Conservation (phyloP, 2,113 vertebrate genomes). For the Bubo bubo region DNA sequence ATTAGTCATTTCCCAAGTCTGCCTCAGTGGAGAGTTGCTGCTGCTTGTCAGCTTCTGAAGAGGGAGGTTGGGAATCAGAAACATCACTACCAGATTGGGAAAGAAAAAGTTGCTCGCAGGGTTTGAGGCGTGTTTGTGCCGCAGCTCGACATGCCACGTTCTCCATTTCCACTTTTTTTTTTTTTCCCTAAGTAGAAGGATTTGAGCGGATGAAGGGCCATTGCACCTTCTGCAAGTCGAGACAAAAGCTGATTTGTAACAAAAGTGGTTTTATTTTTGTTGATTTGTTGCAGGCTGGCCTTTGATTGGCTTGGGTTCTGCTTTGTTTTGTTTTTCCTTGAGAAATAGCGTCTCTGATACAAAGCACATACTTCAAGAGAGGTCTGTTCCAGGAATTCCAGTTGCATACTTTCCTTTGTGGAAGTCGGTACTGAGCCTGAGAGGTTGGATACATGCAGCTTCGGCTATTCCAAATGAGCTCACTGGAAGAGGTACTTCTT, state of each 20-base stretch:
- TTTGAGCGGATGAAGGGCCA: background rate
- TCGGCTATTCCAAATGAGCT: background rate
- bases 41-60: background rate
- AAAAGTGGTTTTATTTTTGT: background rate
- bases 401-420: constrained; percentile 3
- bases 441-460: background rate
- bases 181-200: background rate
- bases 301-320: background rate
- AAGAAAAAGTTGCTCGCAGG: background rate
- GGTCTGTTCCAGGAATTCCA: constrained; percentile 34
- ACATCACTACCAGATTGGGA: background rate
- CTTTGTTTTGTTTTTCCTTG: background rate
- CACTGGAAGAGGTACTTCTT: constrained; percentile 2
- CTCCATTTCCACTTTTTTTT: background rate
- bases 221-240: constrained; percentile 17
- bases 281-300: background rate
- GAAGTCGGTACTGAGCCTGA: background rate
- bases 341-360: background rate
- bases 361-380: background rate
- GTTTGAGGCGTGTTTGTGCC: fast-evolving
- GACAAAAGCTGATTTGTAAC: constrained; percentile 13
- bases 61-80: background rate
- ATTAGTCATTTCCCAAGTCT: constrained; percentile 65
- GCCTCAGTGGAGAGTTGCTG: background rate
- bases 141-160: background rate